Conservation (phyloP, 2,797 vertebrate genomes). For the Rhodeus uyekii region DNA sequence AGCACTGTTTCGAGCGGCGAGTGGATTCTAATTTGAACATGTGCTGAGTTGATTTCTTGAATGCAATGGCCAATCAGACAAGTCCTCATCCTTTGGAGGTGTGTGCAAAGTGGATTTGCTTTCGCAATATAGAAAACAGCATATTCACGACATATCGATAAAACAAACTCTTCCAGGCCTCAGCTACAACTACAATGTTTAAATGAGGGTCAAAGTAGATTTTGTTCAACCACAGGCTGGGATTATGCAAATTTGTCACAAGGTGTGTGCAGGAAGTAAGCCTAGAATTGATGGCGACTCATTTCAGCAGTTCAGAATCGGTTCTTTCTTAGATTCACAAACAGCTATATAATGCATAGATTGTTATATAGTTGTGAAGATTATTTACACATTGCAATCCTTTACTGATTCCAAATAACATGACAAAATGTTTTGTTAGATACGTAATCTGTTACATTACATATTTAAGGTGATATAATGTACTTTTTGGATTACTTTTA, state of each 20-base stretch:
- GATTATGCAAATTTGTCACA: neutral
- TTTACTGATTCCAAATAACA: neutral
- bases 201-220: neutral
- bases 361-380: neutral
- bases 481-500: too few species aligned
- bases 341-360: neutral
- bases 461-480: too few species aligned
- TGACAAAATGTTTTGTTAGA: neutral
- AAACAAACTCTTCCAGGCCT: neutral
- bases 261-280: neutral
- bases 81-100: too few species aligned
- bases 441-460: too few species aligned
- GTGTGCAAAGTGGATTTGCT: neutral
- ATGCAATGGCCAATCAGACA: too few species aligned
- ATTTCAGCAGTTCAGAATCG: neutral
- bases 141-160: neutral
- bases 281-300: neutral
- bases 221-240: neutral
- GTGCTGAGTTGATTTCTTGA: too few species aligned
- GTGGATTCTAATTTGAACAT: too few species aligned
- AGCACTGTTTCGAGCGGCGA: too few species aligned
- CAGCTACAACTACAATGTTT: neutral
- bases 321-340: neutral
- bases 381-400: neutral
- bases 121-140: neutral